These are phyloP conservation scores for Hemicentrotus pulcherrimus DNA, from an alignment of 35 echinoderm and acorn worm genomes.

Conservation along the genomic window DNA sequence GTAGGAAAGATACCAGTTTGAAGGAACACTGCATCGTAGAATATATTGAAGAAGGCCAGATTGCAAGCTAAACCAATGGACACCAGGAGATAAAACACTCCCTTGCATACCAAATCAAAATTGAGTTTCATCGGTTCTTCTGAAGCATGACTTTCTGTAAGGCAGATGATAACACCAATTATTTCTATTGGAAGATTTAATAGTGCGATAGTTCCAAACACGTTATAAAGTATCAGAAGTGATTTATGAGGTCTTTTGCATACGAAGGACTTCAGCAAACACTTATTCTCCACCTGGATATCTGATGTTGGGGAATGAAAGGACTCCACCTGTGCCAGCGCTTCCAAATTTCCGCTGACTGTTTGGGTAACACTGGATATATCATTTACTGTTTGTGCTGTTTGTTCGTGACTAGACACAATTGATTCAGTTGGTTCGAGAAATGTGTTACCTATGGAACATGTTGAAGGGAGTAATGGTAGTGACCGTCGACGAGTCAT, in stretches of 20 bases:
- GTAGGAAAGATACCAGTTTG: neutral
- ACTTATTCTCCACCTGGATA: neutral
- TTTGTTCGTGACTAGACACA: neutral
- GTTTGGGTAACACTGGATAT: neutral
- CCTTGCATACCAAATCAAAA: neutral
- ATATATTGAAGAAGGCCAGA: neutral
- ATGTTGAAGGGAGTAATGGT: neutral
- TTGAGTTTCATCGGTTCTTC: neutral
- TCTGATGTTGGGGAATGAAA: neutral
- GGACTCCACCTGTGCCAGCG: neutral
- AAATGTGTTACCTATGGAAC: neutral
- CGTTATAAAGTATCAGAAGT: neutral
- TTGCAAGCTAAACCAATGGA: neutral
- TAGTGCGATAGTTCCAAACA: conserved; percentile 10
- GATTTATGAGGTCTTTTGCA: neutral
- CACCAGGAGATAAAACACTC: neutral
- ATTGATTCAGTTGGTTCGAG: neutral
- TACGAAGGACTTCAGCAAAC: neutral
- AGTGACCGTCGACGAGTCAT: neutral
- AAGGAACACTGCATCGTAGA: neutral
- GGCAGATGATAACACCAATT: neutral
- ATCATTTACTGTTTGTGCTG: neutral
- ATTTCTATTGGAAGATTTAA: neutral
- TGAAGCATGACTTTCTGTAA: neutral
- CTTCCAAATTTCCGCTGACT: neutral